Conservation (phyloP, 2,888 invertebrate species). For the Apotomis capreana region DNA sequence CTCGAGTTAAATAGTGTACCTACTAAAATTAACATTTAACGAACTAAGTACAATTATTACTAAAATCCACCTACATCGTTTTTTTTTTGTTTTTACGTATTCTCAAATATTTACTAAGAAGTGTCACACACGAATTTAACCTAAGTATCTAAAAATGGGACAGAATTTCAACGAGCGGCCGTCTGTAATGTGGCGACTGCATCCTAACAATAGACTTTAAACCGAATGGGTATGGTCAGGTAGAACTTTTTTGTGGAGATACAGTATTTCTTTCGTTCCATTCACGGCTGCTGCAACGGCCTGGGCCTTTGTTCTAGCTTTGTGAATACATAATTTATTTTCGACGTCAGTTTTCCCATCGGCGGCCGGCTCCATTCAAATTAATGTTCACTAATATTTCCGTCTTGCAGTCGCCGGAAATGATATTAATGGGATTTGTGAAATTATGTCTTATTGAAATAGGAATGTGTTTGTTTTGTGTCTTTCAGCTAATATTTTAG, state of each 20-base stretch:
- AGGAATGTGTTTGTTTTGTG: neutral
- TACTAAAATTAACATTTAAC: neutral
- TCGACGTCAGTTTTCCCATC: slow-evolving; percentile 40
- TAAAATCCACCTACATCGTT: neutral
- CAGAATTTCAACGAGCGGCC: slow-evolving; percentile 27
- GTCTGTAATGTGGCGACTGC: slow-evolving; percentile 45
- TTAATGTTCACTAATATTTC: slow-evolving; percentile 37
- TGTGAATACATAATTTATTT: slow-evolving; percentile 47
- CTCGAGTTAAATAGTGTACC: slow-evolving; percentile 1
- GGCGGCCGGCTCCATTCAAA: slow-evolving; percentile 39
- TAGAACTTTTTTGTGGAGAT: slow-evolving; percentile 62
- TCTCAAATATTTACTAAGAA: neutral
- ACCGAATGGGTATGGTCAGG: slow-evolving; percentile 65
- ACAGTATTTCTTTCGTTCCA: slow-evolving; percentile 57
- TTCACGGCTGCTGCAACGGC: slow-evolving; percentile 56
- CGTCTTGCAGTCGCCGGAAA: slow-evolving; percentile 28
- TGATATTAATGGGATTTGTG: slow-evolving; percentile 4
- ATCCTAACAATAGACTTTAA: slow-evolving; percentile 60
- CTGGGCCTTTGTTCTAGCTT: slow-evolving; percentile 57
- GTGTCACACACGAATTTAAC: slow-evolving; percentile 28
- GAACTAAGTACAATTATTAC: too few species aligned
- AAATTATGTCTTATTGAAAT: neutral
- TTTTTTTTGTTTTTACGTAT: neutral
- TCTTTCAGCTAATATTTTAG: neutral
- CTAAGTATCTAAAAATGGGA: slow-evolving; percentile 32